Percentiles rank a stretch among this genome's conserved stretches.
These are phyloP conservation scores for Recurvirostra avosetta DNA, from an alignment of 2,113 vertebrate species.

Conservation along the genomic window DNA sequence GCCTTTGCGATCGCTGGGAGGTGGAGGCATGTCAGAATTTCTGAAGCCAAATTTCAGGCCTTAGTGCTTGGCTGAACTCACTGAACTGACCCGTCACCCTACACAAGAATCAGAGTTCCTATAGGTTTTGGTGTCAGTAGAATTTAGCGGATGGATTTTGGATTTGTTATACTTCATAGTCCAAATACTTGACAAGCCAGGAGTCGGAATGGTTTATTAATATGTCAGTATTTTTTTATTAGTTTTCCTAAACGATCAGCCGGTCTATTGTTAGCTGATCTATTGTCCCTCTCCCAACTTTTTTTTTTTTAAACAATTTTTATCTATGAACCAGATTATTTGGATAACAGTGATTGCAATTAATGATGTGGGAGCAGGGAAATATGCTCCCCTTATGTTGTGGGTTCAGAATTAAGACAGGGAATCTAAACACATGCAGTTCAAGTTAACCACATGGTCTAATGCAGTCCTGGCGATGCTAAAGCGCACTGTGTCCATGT, in stretches of 20 bases:
- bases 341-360: conserved; percentile 50
- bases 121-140: background rate
- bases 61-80: conserved; percentile 69
- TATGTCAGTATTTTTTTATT: conserved; percentile 45
- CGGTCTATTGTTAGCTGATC: conserved; percentile 40
- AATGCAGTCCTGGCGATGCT: background rate
- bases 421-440: conserved; percentile 41
- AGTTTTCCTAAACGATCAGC: conserved; percentile 40
- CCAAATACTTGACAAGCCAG: conserved; percentile 51
- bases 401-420: conserved; percentile 39
- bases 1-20: background rate
- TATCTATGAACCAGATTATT: conserved; percentile 57
- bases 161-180: conserved; percentile 39
- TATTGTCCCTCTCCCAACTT: background rate
- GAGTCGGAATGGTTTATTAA: conserved; percentile 52
- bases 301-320: background rate
- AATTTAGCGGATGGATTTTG: conserved; percentile 16
- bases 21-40: conserved; percentile 32
- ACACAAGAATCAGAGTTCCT: background rate
- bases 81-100: conserved; percentile 49
- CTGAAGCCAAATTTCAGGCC: conserved; percentile 60
- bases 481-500: background rate
- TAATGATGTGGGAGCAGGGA: conserved; percentile 47
- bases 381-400: conserved; percentile 56
- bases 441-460: conserved; percentile 55